A percentile compares a stretch with the other conserved stretches of the same genome.
Conservation (phyloP, 2,888 invertebrate genomes). For the Julus scanicus region DNA sequence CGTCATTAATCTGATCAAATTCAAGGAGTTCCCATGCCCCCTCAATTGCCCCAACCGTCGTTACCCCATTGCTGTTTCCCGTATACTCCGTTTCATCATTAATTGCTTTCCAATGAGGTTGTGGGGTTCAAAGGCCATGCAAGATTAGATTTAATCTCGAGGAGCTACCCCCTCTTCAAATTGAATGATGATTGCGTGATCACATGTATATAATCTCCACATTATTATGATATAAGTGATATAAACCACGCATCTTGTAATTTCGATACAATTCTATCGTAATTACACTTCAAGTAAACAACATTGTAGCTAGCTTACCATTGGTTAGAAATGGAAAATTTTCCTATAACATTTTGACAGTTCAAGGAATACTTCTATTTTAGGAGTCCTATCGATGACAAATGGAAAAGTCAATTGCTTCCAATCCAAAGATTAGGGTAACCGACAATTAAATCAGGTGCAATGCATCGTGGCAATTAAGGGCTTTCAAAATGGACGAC, state of each 20-base stretch:
- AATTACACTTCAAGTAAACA: not conserved
- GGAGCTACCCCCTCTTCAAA: not conserved
- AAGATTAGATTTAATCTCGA: not conserved
- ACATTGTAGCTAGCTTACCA: not conserved
- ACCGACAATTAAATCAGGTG: not conserved
- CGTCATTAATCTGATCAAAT: conserved; percentile 22
- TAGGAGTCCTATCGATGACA: not conserved
- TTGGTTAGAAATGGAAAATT: not conserved
- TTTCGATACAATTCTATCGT: not conserved
- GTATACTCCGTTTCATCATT: not conserved
- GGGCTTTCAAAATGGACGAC: not conserved
- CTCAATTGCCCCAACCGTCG: not conserved
- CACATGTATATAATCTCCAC: not conserved
- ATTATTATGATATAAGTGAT: not conserved
- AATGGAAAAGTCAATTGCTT: not conserved
- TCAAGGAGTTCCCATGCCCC: conserved; percentile 47
- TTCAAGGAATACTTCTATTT: not conserved
- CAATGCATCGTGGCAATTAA: not conserved
- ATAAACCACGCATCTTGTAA: conserved; percentile 8
- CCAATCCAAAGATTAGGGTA: not conserved
- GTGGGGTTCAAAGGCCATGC: not conserved
- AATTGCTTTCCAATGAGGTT: conserved; percentile 7
- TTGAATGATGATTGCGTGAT: conserved; percentile 29
- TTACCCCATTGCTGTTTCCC: not conserved
- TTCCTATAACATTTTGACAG: not conserved